Evolutionary conservation across 2,797 vertebrate genomes (phyloP), one percentile per base, ranked within the genome.

Genomic region (Rhabdophis nuchalis): DNA sequence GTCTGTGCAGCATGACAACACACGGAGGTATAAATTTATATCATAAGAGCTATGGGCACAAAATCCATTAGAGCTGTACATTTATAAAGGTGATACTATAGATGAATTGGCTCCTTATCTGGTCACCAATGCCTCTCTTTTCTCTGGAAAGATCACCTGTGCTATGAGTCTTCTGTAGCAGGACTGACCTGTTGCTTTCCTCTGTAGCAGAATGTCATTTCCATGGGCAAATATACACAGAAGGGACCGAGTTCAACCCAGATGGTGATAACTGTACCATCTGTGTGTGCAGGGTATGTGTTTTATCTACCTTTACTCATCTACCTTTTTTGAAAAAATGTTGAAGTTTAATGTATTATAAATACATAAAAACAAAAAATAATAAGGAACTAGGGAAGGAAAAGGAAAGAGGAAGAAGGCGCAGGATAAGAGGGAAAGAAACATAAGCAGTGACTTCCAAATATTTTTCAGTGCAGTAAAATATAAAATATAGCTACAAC

Each of bases 231-330:
- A 96, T 92, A 0, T 98, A 98, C 0, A 3, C 91, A 0, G 97
- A 98, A 0, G 98, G 98, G 2, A 93, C 97, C 1, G 96, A 90
- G 27, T 98, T 98, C 96, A 97, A 96, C 91, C 94, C 95, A 52
- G 97, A 96, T 1, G 97, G 95, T 32, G 97, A 97, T 0, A 95
- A 97, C 27, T 98, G 98, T 20, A 97, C 97, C 89, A 97, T 93
- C 90, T 98, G 98, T 3, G 1, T 96, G 91, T 98, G 98, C 95
- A 96, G 95, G 97, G 98, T 98, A 96, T 36, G 96, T 91, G 12
- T 52, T 52, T 82, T 23, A 60, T 1, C 14, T 68, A n/a, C 68
- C 14, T 72, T 32, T 72, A 13, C 29, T 41, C 0, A 4, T 27
- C 41, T 72, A 27, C 7, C 60, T 54, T 82, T 72, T 29, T 64